phyloP scores from a whole-genome alignment of 2,888 invertebrate species.

The Chesias legatella region DNA sequence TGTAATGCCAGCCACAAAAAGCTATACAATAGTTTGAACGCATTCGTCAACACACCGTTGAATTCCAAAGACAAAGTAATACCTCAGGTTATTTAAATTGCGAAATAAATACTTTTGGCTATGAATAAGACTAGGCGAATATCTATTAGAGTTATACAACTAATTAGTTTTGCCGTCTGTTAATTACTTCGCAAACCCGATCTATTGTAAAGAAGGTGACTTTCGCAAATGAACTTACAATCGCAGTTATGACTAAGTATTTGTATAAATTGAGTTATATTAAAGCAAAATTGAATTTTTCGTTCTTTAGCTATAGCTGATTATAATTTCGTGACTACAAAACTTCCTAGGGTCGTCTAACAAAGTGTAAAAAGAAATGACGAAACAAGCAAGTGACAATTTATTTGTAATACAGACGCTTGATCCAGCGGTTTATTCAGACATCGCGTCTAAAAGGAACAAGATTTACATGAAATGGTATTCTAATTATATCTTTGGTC shows the following conservation, averaged over 20 bases:
- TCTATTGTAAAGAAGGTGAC: slow-evolving; percentile 26
- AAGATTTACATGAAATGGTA: slow-evolving; percentile 49
- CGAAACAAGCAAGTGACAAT: slow-evolving; percentile 14
- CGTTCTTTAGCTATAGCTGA: no score
- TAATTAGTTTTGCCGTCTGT: slow-evolving; percentile 7
- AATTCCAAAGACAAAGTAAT: no score
- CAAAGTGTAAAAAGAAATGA: slow-evolving; percentile 10
- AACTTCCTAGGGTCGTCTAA: background rate
- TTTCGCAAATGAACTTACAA: slow-evolving; percentile 45
- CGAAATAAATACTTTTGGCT: no score
- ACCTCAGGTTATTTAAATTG: no score
- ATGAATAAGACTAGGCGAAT: background rate
- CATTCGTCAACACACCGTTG: no score
- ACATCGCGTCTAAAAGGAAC: slow-evolving; percentile 40
- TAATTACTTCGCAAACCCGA: slow-evolving; percentile 28
- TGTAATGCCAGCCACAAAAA: no score
- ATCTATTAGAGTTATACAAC: background rate
- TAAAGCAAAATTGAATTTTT: no score
- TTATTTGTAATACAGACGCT: slow-evolving; percentile 21
- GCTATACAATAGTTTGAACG: no score
- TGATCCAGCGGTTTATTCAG: slow-evolving; percentile 29
- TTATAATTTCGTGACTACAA: no score
- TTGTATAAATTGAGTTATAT: slow-evolving; percentile 16
- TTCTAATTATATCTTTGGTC: slow-evolving; percentile 64
- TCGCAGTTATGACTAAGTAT: slow-evolving; percentile 30